These are phyloP conservation scores for Atlantisia rogersi DNA, from an alignment of 2,113 vertebrate genomes.

Conservation along the genomic window DNA sequence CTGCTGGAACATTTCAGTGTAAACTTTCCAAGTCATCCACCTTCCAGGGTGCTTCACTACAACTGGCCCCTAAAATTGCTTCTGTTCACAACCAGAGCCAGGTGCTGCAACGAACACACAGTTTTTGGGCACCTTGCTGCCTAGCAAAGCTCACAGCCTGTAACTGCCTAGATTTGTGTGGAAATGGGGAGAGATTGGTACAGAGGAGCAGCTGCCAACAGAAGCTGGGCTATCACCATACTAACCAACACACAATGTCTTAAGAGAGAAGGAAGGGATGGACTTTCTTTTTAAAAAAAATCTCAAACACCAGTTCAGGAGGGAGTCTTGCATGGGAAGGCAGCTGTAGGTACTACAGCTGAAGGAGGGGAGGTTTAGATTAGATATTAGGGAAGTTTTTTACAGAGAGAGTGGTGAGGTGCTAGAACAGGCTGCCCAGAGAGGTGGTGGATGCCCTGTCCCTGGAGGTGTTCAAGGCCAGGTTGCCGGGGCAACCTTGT, in stretches of 20 bases:
- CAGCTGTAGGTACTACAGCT: not conserved
- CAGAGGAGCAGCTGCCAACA: not conserved
- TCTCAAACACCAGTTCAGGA: not conserved
- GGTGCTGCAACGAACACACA: not conserved
- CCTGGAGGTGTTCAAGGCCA: no score
- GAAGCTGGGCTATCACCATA: rapidly evolving
- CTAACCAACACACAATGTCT: not conserved
- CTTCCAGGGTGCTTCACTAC: not conserved
- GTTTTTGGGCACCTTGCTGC: not conserved
- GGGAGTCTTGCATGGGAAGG: not conserved
- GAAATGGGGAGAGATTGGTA: not conserved
- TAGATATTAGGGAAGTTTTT: no score
- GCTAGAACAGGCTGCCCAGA: no score
- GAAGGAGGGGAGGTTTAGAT: no score
- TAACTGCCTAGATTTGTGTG: not conserved
- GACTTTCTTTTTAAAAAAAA: not conserved
- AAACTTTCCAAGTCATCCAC: not conserved
- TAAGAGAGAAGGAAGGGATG: not conserved
- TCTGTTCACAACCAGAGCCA: not conserved
- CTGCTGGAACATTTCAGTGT: not conserved
- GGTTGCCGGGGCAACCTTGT: no score
- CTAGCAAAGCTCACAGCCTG: not conserved
- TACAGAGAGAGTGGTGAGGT: no score
- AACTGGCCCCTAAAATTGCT: not conserved
- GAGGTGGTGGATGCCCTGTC: no score